Base-by-base conservation (phyloP, 2,888 invertebrate genomes). In the Orthosia gracilis region DNA sequence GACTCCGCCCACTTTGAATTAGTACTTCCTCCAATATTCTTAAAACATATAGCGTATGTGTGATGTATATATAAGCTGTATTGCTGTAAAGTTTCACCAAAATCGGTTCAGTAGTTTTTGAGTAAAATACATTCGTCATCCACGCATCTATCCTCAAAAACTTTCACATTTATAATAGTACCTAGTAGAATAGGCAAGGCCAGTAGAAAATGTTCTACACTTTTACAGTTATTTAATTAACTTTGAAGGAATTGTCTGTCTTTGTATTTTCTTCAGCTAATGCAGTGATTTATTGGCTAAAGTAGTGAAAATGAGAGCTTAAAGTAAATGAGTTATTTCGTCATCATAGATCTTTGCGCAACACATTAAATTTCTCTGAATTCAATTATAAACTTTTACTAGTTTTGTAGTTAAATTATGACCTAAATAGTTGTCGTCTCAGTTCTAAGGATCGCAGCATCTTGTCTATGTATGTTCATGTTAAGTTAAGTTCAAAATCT, bases 161-260 rank as follows among this genome's bases (percentile, higher is more conserved):
- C 31, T 31, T 31, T 31, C 4, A 31, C 31, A 31, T 31, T 4
- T 31, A 31, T 31, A 31, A 7, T 7, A 31, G 26, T 31, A 5
- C 2, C 31, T 31, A 31, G 31, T 7, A 31, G 31, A 31, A 31
- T 74, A 82, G 84, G 82, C 82, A 62, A 76, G 75, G 80, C 69
- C 65, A 64, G 75, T 78, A 83, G 83, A 74, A 85, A 85, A 76
- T 80, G 74, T 76, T 73, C 69, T 73, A 77, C 75, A 45, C 62
- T 69, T 68, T 40, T 75, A 69, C 62, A 57, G 76, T 70, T 65
- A 65, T 31, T 77, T 7, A 21, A 66, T 47, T 63, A 68, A 78
- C 67, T 54, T 66, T 69, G n/a, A 49, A 31, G 12, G 18, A 45
- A 21, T 49, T 0, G 23, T 26, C n/a, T 82, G 66, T 66, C 26